Percentiles rank a stretch among this genome's conserved stretches.
phyloP scores from a whole-genome alignment of 2,113 vertebrate species.

The Hucho hucho region DNA sequence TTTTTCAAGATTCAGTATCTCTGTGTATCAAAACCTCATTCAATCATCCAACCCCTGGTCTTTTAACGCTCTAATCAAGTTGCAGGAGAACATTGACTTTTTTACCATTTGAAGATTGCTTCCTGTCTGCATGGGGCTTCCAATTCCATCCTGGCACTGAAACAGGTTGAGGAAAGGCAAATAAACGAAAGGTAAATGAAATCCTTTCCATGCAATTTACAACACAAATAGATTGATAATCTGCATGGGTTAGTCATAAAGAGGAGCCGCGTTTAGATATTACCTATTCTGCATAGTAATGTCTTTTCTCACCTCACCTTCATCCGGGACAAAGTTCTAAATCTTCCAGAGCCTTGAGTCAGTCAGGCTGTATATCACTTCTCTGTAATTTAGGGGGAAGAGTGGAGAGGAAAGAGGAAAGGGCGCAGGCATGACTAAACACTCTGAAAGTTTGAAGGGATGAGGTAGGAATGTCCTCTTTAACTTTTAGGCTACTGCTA shows the following conservation, averaged over 20 bases:
- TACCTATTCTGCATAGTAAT: constrained; percentile 77
- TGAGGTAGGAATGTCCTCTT: constrained; percentile 42
- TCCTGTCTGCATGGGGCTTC: constrained; percentile 51
- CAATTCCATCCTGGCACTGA: constrained; percentile 65
- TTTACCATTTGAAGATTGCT: constrained; percentile 66
- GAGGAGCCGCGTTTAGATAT: constrained; percentile 62
- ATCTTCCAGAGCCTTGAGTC: constrained; percentile 73
- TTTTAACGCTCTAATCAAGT: constrained; percentile 50
- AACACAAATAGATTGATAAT: constrained; percentile 75
- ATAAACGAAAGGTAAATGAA: constrained; percentile 72
- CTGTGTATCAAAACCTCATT: constrained; percentile 45
- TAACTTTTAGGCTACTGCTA: constrained; percentile 4
- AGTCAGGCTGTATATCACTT: constrained; percentile 67
- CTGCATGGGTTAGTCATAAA: constrained; percentile 61
- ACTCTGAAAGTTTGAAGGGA: constrained; percentile 55
- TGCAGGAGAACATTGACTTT: constrained; percentile 50
- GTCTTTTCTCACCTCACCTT: constrained; percentile 75
- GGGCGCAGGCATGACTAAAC: constrained; percentile 59
- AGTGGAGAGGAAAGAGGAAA: constrained; percentile 51
- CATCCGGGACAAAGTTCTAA: constrained; percentile 74
- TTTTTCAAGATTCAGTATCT: constrained; percentile 33
- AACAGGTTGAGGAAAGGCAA: constrained; percentile 65
- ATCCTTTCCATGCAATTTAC: constrained; percentile 68
- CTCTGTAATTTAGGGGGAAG: constrained; percentile 68
- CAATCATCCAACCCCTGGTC: constrained; percentile 18